Evolutionary conservation across 1,140 invertebrate species (phyloP), one percentile per base, ranked within the genome.

Genomic region (Drusus annulatus): DNA sequence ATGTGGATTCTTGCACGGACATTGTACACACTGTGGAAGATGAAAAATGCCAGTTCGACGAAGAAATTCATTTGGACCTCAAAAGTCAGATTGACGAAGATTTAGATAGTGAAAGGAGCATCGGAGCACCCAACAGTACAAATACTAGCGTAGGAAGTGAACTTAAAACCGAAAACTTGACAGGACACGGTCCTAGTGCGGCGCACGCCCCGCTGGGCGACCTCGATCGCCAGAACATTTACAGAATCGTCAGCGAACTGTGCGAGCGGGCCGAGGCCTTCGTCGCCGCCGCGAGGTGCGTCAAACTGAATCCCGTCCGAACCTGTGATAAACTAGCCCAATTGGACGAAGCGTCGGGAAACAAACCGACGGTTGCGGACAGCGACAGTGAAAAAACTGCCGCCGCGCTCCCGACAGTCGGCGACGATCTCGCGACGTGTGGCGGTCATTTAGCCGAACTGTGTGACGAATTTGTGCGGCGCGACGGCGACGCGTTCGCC

Each of bases 271-370:
- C 69, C 23, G 69, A 54, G 50, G 4, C 2, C 8, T n/a, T 71
- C 6, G 51, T 74, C 2, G n/a, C 65, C 28, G 16, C 16, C 0
- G n/a, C n/a, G n/a, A 17, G 16, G 4, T 10, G 52, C n/a, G 25
- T 6, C n/a, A 3, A 52, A 21, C 23, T 23, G 0, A 28, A 23
- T 54, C 52, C 69, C 17, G 19, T 28, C 23, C 23, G 8, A 74
- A 74, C 17, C 74, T 76, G 74, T 78, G 76, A 78, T 68, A 78
- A 78, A 36, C 25, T 71, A 60, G 58, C 21, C 36, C n/a, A 69
- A 69, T 62, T 68, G 16, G 58, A 68, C 13, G 25, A 71, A 54
- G n/a, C 23, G 65, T 51, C 31, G 23, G 56, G 28, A 17, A 7
- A n/a, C 23, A 58, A 50, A 16, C 16, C 17, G 17, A 75, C 6